Percentiles rank a stretch among this genome's conserved stretches.
phyloP scores from a whole-genome alignment of 2,888 invertebrate genomes.

The Oligia strigilis region DNA sequence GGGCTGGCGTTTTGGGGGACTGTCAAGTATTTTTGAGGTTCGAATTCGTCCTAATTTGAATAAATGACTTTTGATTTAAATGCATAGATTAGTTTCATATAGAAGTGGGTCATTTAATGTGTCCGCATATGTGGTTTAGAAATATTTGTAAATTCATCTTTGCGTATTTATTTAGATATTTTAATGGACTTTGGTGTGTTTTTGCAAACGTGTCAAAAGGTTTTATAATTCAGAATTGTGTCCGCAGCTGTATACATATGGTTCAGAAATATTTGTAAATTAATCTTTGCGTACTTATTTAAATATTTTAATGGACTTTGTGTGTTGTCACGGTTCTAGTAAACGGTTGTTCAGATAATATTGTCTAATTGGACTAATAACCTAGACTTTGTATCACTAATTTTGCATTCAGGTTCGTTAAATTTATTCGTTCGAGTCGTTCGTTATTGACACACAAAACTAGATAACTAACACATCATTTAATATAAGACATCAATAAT shows the following conservation, averaged over 20 bases:
- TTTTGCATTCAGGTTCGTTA: not conserved
- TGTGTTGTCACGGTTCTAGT: not conserved
- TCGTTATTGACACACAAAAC: constrained; percentile 19
- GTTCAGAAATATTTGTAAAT: too few relatives aligned
- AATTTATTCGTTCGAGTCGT: not conserved
- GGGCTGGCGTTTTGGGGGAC: not conserved
- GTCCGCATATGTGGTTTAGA: not conserved
- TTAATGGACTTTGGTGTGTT: not conserved
- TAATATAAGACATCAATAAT: constrained; percentile 21
- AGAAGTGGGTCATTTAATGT: not conserved
- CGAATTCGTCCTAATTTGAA: not conserved
- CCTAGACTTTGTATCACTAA: constrained; percentile 1
- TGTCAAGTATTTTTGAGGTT: not conserved
- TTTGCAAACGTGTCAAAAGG: not conserved
- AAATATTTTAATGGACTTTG: too few relatives aligned
- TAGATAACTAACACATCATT: constrained; percentile 26
- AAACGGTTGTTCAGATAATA: not conserved
- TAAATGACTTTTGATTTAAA: not conserved
- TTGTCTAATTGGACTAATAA: constrained; percentile 5
- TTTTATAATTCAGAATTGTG: not conserved
- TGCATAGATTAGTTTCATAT: not conserved
- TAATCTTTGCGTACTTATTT: too few relatives aligned
- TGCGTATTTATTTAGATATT: not conserved
- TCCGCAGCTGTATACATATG: not conserved
- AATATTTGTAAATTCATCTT: not conserved